Evolutionary conservation across 53 echinoderm and acorn worm species (phyloP).

Genomic region (Stichopus horrens): DNA sequence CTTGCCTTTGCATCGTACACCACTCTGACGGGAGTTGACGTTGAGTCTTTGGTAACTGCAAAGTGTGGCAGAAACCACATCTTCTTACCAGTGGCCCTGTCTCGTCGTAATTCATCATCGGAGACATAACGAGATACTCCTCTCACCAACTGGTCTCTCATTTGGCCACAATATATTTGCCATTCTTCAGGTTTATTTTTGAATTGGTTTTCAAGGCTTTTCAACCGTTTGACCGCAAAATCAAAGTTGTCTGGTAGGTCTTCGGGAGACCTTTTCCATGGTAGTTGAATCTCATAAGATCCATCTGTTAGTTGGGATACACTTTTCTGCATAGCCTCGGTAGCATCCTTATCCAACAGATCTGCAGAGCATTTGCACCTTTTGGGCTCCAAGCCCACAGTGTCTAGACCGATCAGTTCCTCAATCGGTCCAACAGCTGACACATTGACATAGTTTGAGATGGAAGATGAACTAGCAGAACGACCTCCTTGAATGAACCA

Average conservation of each 20-base stretch:
- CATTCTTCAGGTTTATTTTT: slow-evolving; percentile 13
- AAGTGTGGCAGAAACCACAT: slow-evolving; percentile 73
- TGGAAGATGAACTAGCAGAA: slow-evolving; percentile 39
- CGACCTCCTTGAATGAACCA: slow-evolving; percentile 78
- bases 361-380: slow-evolving; percentile 49
- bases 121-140: slow-evolving; percentile 54
- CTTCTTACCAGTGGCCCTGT: slow-evolving; percentile 49
- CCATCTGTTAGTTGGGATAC: slow-evolving; percentile 63
- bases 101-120: slow-evolving; percentile 42
- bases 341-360: slow-evolving; percentile 43
- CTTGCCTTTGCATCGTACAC: slow-evolving; percentile 66
- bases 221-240: slow-evolving; percentile 43
- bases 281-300: slow-evolving; percentile 64
- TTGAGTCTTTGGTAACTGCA: slow-evolving; percentile 70
- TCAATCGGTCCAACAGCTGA: slow-evolving; percentile 69
- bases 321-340: slow-evolving; percentile 64
- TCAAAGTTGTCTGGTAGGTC: slow-evolving; percentile 50
- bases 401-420: slow-evolving; percentile 69
- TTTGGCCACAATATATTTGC: slow-evolving; percentile 43
- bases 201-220: slow-evolving; percentile 42
- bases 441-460: slow-evolving; percentile 69
- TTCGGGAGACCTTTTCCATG: slow-evolving; percentile 62
- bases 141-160: slow-evolving; percentile 50
- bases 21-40: slow-evolving; percentile 65
- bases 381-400: slow-evolving; percentile 67